Evolutionary conservation across 2,797 vertebrate species (phyloP).

Genomic region (Rhyacichthys aspro): DNA sequence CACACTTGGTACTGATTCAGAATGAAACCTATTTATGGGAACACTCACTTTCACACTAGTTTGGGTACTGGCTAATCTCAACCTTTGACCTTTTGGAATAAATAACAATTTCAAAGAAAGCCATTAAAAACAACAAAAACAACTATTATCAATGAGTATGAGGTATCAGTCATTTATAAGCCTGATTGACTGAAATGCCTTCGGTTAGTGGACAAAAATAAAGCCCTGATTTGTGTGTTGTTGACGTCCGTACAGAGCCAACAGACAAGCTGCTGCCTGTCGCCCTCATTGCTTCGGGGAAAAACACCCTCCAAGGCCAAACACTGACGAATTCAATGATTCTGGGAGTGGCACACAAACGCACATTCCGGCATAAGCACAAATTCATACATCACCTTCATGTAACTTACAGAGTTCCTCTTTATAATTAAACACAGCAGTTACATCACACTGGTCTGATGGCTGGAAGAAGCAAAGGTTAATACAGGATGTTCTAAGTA

Average conservation of each 20-base stretch:
- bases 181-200: not conserved
- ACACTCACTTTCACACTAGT: too few relatives aligned
- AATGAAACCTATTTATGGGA: too few relatives aligned
- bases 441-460: not conserved
- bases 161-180: conserved; percentile 4
- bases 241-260: conserved; percentile 24
- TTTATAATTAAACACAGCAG: conserved; percentile 1
- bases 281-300: conserved; percentile 22
- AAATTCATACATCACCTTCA: conserved; percentile 11
- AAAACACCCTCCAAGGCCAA: conserved; percentile 37
- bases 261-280: conserved; percentile 52
- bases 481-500: too few relatives aligned
- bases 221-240: conserved; percentile 9
- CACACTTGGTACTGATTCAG: too few relatives aligned
- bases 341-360: conserved; percentile 16
- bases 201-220: not conserved
- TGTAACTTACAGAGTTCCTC: not conserved
- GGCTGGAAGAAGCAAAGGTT: not conserved
- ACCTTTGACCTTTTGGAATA: too few relatives aligned
- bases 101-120: too few relatives aligned
- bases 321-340: conserved; percentile 8
- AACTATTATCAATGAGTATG: too few relatives aligned
- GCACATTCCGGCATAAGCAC: conserved; percentile 22
- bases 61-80: too few relatives aligned
- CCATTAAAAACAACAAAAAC: too few relatives aligned